Percentiles rank a stretch among this genome's conserved stretches.
phyloP scores from a whole-genome alignment of 2,113 vertebrate species.

The Thomomys bottae region DNA sequence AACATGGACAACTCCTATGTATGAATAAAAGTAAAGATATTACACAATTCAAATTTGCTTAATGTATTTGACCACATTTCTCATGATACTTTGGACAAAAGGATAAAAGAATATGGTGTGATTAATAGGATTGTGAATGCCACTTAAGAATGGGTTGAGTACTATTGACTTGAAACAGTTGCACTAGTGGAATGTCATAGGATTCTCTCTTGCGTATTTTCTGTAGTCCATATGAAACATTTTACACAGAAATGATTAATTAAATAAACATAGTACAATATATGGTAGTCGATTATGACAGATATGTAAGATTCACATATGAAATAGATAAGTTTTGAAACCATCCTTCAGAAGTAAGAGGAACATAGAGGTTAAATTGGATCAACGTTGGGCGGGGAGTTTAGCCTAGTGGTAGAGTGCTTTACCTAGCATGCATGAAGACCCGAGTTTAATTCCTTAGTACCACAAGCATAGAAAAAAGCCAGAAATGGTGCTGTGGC shows the following conservation, averaged over 20 bases:
- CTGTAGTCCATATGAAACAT: background rate
- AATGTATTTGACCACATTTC: background rate
- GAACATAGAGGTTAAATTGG: background rate
- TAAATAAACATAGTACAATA: background rate
- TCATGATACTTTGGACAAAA: background rate
- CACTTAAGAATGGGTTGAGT: background rate
- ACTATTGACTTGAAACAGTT: background rate
- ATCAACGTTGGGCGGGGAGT: too few species aligned
- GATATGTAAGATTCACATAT: background rate
- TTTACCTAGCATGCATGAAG: too few species aligned
- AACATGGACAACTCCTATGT: too few species aligned
- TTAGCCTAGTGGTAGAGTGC: too few species aligned
- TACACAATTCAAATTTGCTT: background rate
- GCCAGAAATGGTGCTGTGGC: too few species aligned
- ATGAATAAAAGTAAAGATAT: background rate
- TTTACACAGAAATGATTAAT: background rate
- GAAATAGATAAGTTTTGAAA: background rate
- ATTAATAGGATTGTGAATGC: background rate
- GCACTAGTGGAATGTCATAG: background rate
- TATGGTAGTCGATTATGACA: background rate
- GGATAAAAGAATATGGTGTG: background rate
- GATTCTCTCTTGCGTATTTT: background rate
- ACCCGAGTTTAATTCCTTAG: too few species aligned
- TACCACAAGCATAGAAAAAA: too few species aligned
- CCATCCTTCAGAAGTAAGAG: background rate